Evolutionary conservation across 1,140 invertebrate genomes (phyloP).

Genomic region (Varroa destructor): DNA sequence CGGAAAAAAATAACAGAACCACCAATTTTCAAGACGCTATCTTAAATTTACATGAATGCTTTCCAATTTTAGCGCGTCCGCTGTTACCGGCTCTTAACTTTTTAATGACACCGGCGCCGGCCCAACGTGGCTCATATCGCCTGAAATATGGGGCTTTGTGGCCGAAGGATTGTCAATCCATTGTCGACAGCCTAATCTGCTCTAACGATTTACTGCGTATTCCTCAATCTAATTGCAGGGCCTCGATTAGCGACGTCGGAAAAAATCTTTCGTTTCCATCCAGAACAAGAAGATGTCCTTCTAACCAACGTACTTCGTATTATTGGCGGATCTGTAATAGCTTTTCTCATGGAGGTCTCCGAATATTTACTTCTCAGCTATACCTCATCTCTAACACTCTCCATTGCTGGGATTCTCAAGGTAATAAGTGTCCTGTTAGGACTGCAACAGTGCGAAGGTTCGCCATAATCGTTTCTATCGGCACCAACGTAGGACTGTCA

Average conservation of each 20-base stretch:
- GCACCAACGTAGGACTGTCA: background rate
- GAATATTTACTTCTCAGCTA: slow-evolving; percentile 83
- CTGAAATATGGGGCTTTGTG: no score
- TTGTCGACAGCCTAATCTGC: background rate
- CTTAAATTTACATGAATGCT: no score
- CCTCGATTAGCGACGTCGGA: slow-evolving; percentile 39
- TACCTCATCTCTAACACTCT: slow-evolving; percentile 92
- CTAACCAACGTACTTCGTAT: slow-evolving; percentile 42
- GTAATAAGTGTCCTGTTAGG: slow-evolving; percentile 44
- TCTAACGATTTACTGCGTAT: slow-evolving; percentile 29
- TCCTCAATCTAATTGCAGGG: slow-evolving; percentile 33
- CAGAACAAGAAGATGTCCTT: slow-evolving; percentile 37
- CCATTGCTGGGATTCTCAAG: slow-evolving; percentile 91
- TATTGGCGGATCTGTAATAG: slow-evolving; percentile 62
- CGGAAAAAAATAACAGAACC: no score
- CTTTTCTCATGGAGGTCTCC: slow-evolving; percentile 85
- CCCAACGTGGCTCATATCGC: no score
- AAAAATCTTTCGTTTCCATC: slow-evolving; percentile 44
- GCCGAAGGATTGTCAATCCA: no score
- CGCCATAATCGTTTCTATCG: background rate
- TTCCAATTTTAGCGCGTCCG: no score
- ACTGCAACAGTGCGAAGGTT: no score
- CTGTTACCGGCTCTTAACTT: no score
- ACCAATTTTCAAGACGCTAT: no score
- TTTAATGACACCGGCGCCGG: no score